These are phyloP conservation scores for Beris morrisii DNA, from an alignment of 2,888 invertebrate species.

Conservation along the genomic window DNA sequence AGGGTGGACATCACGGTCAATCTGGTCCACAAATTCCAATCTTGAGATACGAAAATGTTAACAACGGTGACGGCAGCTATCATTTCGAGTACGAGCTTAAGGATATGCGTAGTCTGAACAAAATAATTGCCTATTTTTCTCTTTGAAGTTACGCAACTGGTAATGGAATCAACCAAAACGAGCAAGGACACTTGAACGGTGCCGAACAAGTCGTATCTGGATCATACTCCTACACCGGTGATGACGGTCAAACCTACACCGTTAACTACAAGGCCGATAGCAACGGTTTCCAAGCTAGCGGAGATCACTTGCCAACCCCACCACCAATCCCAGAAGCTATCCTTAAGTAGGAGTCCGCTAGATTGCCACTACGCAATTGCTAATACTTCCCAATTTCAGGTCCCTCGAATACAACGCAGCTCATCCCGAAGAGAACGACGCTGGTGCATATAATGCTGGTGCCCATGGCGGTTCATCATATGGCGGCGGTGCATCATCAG, in stretches of 20 bases:
- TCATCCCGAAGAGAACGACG: conserved; percentile 33
- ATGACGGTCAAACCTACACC: conserved; percentile 64
- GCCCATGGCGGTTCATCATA: conserved; percentile 18
- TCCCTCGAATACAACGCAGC: conserved; percentile 40
- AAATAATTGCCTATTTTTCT: not conserved
- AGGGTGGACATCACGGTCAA: not conserved
- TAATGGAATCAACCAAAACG: conserved; percentile 65
- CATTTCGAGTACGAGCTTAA: conserved; percentile 61
- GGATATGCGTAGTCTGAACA: not conserved
- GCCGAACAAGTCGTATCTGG: conserved; percentile 65
- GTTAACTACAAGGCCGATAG: conserved; percentile 73
- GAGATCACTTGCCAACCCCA: conserved; percentile 75
- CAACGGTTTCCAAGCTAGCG: conserved; percentile 75
- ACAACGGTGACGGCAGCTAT: conserved; percentile 67
- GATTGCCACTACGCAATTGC: too few relatives aligned
- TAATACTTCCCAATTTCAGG: conserved; percentile 20
- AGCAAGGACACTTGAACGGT: conserved; percentile 61
- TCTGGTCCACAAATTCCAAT: conserved; percentile 61
- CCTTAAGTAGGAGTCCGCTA: conserved; percentile 37
- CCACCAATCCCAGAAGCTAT: conserved; percentile 67
- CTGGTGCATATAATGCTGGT: conserved; percentile 13
- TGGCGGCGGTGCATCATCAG: conserved; percentile 7
- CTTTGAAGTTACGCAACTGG: conserved; percentile 63
- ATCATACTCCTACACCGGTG: conserved; percentile 66
- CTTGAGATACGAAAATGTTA: conserved; percentile 62